phyloP scores from a whole-genome alignment of 2,797 vertebrate species.

The Buphagus erythrorhynchus region DNA sequence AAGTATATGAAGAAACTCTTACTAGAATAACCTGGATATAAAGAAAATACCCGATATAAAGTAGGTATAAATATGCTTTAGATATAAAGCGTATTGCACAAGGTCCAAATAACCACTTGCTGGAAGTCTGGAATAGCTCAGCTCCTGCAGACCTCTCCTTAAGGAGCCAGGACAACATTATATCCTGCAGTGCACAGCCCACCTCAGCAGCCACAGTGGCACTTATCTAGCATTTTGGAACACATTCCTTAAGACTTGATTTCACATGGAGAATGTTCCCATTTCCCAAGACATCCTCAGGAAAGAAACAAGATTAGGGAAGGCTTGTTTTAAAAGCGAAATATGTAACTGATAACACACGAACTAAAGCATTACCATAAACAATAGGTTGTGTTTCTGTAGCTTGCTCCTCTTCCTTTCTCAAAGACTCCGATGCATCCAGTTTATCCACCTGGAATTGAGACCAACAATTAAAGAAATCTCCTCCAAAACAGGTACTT shows the following conservation, averaged over 20 bases:
- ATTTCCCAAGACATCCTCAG: neutral
- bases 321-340: neutral
- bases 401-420: conserved; percentile 98
- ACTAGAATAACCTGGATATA: neutral
- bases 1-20: neutral
- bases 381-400: conserved; percentile 98
- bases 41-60: neutral
- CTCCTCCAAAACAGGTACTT: neutral
- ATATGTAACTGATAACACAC: neutral
- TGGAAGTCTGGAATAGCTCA: neutral
- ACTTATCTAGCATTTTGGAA: neutral
- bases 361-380: conserved; percentile 86
- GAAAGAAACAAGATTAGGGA: neutral
- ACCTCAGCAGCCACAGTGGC: neutral
- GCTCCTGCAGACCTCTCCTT: neutral
- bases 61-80: neutral
- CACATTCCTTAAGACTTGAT: neutral
- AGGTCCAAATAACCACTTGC: neutral
- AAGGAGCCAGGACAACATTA: neutral
- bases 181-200: neutral
- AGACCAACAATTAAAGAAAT: conserved; percentile 50
- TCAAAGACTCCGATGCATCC: conserved; percentile 97
- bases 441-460: conserved; percentile 94
- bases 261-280: neutral
- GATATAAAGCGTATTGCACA: neutral